Evolutionary conservation across 2,797 vertebrate genomes (phyloP).

Genomic region (Brotula barbata): DNA sequence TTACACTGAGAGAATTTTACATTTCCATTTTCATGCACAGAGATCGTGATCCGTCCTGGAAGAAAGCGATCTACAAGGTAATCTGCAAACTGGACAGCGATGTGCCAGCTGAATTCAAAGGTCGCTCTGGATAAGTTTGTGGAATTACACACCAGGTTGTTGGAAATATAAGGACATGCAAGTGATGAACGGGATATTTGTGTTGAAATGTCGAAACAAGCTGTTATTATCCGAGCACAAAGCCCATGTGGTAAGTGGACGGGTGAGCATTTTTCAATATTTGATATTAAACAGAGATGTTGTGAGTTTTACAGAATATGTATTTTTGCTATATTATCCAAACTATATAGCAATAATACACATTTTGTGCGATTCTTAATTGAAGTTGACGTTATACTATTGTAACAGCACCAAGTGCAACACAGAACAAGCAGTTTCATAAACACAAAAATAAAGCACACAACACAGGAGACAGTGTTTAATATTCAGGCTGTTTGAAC

Average conservation of each 20-base stretch:
- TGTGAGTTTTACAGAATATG: conserved; percentile 6
- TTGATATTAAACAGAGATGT: background rate
- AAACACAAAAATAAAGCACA: conserved; percentile 31
- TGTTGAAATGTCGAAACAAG: background rate
- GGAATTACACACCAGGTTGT: conserved; percentile 29
- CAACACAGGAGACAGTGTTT: conserved; percentile 32
- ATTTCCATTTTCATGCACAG: conserved; percentile 82
- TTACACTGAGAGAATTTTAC: conserved; percentile 90
- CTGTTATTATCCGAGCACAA: background rate
- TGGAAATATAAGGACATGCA: conserved; percentile 37
- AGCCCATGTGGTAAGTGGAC: no score
- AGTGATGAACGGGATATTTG: background rate
- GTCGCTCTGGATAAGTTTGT: conserved; percentile 59
- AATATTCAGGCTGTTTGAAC: conserved; percentile 34
- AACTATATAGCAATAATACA: conserved; percentile 44
- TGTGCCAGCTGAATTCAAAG: conserved; percentile 85
- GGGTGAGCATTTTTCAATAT: no score
- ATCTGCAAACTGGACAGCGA: conserved; percentile 93
- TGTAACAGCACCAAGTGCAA: background rate
- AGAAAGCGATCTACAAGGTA: conserved; percentile 95
- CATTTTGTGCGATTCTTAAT: background rate
- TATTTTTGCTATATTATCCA: conserved; percentile 39
- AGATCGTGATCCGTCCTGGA: conserved; percentile 90
- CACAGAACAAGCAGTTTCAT: conserved; percentile 9
- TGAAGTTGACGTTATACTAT: background rate